A percentile compares a stretch with the other conserved stretches of the same genome.
Conservation (phyloP, 2,113 vertebrate species). For the Eulacestoma nigropectus region DNA sequence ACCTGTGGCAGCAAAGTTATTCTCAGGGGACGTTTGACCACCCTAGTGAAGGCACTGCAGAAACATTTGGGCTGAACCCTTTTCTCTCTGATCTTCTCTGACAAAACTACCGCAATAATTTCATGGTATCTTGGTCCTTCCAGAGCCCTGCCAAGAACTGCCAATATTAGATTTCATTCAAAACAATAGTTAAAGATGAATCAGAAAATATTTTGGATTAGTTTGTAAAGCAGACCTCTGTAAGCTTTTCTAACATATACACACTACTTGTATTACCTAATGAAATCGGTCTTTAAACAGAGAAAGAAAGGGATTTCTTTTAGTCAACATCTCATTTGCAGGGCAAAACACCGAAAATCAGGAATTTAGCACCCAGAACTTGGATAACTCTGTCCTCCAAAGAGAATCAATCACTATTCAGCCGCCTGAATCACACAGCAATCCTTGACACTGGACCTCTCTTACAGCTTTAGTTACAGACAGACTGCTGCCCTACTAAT, state of each 20-base stretch:
- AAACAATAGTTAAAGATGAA: neutral
- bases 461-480: neutral
- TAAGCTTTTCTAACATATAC: neutral
- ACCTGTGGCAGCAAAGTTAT: neutral
- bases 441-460: neutral
- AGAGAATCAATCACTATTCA: neutral
- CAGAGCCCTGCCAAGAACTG: neutral
- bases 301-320: neutral
- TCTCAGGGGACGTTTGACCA: neutral
- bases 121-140: neutral
- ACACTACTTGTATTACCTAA: neutral
- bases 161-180: neutral
- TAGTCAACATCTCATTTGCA: neutral
- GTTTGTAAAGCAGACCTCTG: neutral
- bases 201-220: neutral
- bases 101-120: neutral
- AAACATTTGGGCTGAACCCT: neutral
- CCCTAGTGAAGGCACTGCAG: neutral
- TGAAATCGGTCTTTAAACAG: neutral
- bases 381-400: neutral
- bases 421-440: neutral
- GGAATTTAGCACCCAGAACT: neutral
- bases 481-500: neutral
- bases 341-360: neutral
- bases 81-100: neutral